Percentiles rank a stretch among this genome's conserved stretches.
Conservation (phyloP, 2,113 vertebrate species). For the Numida meleagris region DNA sequence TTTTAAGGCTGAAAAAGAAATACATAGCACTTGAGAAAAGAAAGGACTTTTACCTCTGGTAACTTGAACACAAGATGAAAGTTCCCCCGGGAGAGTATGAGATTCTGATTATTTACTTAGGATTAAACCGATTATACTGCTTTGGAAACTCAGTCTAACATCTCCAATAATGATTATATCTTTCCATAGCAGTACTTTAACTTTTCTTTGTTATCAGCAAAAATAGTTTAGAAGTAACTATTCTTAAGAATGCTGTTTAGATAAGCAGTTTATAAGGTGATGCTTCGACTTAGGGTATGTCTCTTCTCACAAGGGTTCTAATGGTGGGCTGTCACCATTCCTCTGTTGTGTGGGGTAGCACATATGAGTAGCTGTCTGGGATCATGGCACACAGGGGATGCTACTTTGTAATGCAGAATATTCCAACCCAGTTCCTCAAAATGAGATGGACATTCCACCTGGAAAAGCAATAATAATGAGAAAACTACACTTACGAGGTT, state of each 20-base stretch:
- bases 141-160: not conserved
- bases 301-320: not conserved
- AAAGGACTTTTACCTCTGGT: conserved; percentile 44
- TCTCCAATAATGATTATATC: not conserved
- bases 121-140: not conserved
- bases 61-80: conserved; percentile 33
- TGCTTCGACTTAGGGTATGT: not conserved
- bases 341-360: not conserved
- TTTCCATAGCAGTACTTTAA: not conserved
- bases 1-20: conserved; percentile 67
- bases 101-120: not conserved
- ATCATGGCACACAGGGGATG: not conserved
- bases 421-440: not conserved
- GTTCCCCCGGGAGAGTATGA: not conserved
- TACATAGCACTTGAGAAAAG: not conserved
- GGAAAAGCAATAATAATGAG: not conserved
- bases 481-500: not conserved
- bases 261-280: not conserved
- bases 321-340: not conserved
- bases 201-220: not conserved
- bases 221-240: not conserved
- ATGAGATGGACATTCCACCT: rapidly evolving
- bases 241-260: not conserved
- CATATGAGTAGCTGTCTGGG: rapidly evolving
- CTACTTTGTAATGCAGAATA: not conserved